Conservation (phyloP, 2,113 vertebrate genomes). For the Xenopus laevis region DNA sequence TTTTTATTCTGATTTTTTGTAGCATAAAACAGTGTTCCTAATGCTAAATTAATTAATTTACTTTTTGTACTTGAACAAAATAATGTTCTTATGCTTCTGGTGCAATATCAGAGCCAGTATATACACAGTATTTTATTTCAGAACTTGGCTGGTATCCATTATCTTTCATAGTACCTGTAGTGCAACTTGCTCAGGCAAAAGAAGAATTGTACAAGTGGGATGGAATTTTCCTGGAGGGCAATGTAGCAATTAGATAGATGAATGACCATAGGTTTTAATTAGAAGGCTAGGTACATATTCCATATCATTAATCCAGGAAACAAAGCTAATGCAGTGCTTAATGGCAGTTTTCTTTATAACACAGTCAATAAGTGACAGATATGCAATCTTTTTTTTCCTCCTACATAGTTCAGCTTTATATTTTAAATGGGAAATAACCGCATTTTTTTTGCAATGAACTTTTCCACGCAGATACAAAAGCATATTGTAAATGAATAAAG, state of each 20-base stretch:
- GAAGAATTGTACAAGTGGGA: conserved; percentile 74
- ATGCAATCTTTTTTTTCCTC: conserved; percentile 44
- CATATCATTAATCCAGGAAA: conserved; percentile 74
- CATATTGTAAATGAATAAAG: no score
- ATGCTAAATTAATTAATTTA: neutral
- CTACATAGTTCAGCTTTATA: conserved; percentile 24
- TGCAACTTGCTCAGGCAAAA: conserved; percentile 60
- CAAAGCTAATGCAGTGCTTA: conserved; percentile 61
- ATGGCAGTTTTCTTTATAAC: conserved; percentile 52
- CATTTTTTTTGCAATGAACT: neutral
- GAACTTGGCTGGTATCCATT: conserved; percentile 63
- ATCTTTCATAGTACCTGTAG: conserved; percentile 59
- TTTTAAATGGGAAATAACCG: neutral
- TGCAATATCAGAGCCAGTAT: conserved; percentile 56
- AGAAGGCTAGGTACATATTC: conserved; percentile 78
- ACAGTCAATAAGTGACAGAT: conserved; percentile 63
- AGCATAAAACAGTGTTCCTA: no score
- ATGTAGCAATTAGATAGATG: conserved; percentile 89
- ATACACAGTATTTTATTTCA: conserved; percentile 58
- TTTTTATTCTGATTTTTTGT: no score
- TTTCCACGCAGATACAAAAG: no score
- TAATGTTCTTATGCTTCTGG: conserved; percentile 53
- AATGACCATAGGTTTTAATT: conserved; percentile 87
- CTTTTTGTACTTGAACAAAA: neutral
- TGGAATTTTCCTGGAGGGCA: conserved; percentile 83